A percentile compares a stretch with the other conserved stretches of the same genome.
Evolutionary conservation across 1,140 invertebrate species (phyloP).

Genomic region (Drosophila oshimai): DNA sequence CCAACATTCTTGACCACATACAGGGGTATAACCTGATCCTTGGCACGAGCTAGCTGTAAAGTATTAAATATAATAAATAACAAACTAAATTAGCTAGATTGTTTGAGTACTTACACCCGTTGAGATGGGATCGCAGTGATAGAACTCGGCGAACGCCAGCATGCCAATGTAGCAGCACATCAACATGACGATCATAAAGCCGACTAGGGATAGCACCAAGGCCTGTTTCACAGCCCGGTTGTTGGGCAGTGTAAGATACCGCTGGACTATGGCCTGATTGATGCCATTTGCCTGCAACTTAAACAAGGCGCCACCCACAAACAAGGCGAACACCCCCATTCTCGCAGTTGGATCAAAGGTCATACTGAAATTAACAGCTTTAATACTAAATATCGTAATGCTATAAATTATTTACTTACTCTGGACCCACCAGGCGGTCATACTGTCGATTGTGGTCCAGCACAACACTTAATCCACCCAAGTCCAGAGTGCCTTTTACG

Average conservation of each 20-base stretch:
- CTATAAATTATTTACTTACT: constrained; percentile 84
- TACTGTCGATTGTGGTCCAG: constrained; percentile 88
- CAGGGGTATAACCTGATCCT: constrained; percentile 88
- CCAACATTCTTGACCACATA: constrained; percentile 87
- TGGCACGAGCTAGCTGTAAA: constrained; percentile 82
- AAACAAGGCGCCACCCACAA: constrained; percentile 90
- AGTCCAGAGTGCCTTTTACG: constrained; percentile 90
- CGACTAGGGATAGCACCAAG: constrained; percentile 85
- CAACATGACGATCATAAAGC: constrained; percentile 86
- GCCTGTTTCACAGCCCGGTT: constrained; percentile 86
- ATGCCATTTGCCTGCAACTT: constrained; percentile 91
- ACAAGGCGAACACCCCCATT: constrained; percentile 89
- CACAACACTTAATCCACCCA: constrained; percentile 90
- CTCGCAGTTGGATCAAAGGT: constrained; percentile 87
- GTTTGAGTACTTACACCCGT: constrained; percentile 81
- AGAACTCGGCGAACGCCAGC: constrained; percentile 88
- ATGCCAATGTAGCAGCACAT: constrained; percentile 89
- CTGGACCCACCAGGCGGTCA: constrained; percentile 89
- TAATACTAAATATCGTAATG: constrained; percentile 58
- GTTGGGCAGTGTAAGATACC: constrained; percentile 89
- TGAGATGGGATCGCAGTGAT: constrained; percentile 89
- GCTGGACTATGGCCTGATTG: constrained; percentile 93
- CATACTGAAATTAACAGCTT: constrained; percentile 84
- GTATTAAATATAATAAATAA: neutral
- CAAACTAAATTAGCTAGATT: constrained; percentile 17